Evolutionary conservation across 37 sponge, comb jelly and placozoan species (phyloP), one percentile per base, ranked within the genome.

Genomic region (Theonella swinhoei): DNA sequence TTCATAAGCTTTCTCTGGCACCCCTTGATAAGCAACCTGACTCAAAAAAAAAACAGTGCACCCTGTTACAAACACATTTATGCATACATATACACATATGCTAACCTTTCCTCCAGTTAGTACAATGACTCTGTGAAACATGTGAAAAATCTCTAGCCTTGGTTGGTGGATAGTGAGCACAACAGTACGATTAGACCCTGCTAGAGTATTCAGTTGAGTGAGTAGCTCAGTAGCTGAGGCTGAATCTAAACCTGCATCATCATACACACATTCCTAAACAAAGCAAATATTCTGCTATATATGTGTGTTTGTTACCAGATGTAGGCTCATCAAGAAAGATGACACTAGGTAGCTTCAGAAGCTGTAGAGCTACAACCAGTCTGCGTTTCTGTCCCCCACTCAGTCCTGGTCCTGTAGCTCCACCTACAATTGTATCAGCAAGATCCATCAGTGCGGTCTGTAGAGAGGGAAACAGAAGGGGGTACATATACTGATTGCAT

Each of bases 311-410:
- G 14, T 62, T 40, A 86, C 94, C 94, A 26, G 95, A 91, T 0
- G 95, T 95, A 1, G 95, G 95, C 40, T 95, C 95, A 78, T 95
- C 95, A 34, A 95, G 83, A 70, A 95, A 88, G 36, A 95, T 73
- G 35, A 91, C 39, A 75, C 87, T 91, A 39, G 92, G 95, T 20
- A 85, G 62, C n/a, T 76, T 88, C 34, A 95, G 75, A 24, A 95
- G 84, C 65, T 95, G 95, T 4, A 95, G 60, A 38, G 95, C 95
- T 19, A 95, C 79, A 60, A 72, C 43, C 36, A 95, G 77, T 17
- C 92, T 69, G 35, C 95, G 82, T 40, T 91, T 95, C 74, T 96
- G 97, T 34, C 98, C 98, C 26, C 98, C 98, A 79, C 98, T 98
- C 1, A 98, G 87, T 2, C 87, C 87, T 43, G 86, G 76, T 22